Conservation (phyloP, 2,113 vertebrate species). For the Ciconia maguari region DNA sequence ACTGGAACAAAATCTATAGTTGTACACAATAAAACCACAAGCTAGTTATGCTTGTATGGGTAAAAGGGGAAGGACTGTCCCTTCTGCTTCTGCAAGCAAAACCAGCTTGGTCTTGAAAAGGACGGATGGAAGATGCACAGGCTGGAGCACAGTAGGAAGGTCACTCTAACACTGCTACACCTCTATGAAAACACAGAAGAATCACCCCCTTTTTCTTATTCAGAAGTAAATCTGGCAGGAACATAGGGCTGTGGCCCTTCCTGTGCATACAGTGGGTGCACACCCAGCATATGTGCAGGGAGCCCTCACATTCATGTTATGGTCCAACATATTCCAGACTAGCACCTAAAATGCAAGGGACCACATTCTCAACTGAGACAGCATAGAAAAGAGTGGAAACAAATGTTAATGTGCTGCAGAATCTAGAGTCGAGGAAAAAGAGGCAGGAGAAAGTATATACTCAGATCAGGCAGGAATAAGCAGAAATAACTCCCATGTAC, state of each 20-base stretch:
- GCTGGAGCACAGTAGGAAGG: neutral
- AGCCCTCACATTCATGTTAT: neutral
- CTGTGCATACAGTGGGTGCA: neutral
- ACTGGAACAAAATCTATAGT: neutral
- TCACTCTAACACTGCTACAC: neutral
- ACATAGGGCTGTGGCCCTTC: neutral
- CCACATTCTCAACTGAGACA: accelerated
- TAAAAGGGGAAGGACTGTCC: neutral
- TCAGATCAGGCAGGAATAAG: neutral
- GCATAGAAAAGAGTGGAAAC: neutral
- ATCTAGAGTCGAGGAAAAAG: neutral
- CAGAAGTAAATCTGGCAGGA: neutral
- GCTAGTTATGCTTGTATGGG: neutral
- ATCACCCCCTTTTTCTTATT: neutral
- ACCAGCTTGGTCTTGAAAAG: neutral
- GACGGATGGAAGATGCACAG: neutral
- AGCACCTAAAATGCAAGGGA: neutral
- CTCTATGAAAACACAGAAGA: neutral
- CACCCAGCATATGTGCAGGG: accelerated
- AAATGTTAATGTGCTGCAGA: neutral
- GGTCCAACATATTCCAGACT: accelerated
- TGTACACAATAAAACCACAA: neutral
- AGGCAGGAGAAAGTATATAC: neutral
- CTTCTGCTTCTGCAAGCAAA: neutral
- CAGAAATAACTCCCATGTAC: neutral